Evolutionary conservation across 2,888 invertebrate species (phyloP), one percentile per base, ranked within the genome.

Genomic region (Orthosia cruda): DNA sequence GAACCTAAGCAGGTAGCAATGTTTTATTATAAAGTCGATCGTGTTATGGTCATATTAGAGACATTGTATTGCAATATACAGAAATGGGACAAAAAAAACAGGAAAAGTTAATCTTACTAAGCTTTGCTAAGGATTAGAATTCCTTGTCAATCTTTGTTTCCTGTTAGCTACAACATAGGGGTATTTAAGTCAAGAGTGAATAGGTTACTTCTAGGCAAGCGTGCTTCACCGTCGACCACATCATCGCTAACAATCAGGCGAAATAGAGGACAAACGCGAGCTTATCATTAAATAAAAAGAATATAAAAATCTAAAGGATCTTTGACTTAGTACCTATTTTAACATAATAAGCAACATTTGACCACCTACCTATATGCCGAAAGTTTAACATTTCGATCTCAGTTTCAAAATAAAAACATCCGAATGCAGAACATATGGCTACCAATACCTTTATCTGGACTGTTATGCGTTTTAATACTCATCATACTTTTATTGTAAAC

Each of bases 401-500:
- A 49, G 52, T 63, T 81, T 49, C 58, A 63, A 57, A 65, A 64
- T 15, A 65, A 72, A 67, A 72, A 49, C 57, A 32, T 32, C 2
- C 32, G 49, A 26, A 40, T 54, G 16, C n/a, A 45, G 26, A 40
- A 23, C 65, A 63, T 47, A 70, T 55, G 71, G 49, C 55, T 40
- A 54, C 58, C 73, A 61, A 68, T 79, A 69, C 79, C 57, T 78
- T 77, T 77, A 80, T 72, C 72, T 68, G 57, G 74, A 82, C 74
- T 78, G 74, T 82, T 80, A 86, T 78, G 67, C 58, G 80, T 80
- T 86, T 87, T 81, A 87, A 87, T 81, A 70, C 69, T 80, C 86
- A 70, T 78, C 73, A 76, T 76, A 79, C 18, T 59, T 87, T 85
- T 85, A 79, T 74, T 87, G 77, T 87, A 87, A 87, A 87, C 84